phyloP scores from a whole-genome alignment of 2,113 vertebrate genomes.

The Psilopogon haemacephalus region DNA sequence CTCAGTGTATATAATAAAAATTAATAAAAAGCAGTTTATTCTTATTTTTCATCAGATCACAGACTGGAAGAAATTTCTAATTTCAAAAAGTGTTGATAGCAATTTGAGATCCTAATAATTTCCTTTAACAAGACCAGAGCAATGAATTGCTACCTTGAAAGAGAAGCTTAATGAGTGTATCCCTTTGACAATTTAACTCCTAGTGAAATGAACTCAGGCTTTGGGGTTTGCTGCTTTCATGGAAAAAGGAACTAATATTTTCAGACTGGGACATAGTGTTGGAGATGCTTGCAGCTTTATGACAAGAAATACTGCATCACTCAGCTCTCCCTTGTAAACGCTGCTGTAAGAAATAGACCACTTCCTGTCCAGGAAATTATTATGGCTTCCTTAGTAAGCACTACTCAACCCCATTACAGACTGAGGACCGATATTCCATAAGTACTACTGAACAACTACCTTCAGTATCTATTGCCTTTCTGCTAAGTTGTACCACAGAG shows the following conservation, averaged over 20 bases:
- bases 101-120: constrained; percentile 15
- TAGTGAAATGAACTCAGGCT: fast-evolving
- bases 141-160: neutral
- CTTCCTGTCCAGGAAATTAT: neutral
- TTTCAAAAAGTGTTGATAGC: neutral
- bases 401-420: neutral
- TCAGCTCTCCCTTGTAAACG: neutral
- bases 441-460: neutral
- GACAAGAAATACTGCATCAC: neutral
- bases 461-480: neutral
- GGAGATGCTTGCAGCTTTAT: neutral
- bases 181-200: neutral
- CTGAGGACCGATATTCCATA: neutral
- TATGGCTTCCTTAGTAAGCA: neutral
- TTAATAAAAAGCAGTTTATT: too few species aligned
- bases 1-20: neutral
- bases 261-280: neutral
- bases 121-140: neutral
- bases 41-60: too few species aligned
- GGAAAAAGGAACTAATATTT: neutral
- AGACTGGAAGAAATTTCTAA: too few species aligned
- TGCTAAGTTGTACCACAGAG: neutral
- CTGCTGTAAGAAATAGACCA: neutral
- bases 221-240: neutral
- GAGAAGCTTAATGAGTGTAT: neutral